Conservation (phyloP, 2,888 invertebrate species). For the Drosophila melanocephala region DNA sequence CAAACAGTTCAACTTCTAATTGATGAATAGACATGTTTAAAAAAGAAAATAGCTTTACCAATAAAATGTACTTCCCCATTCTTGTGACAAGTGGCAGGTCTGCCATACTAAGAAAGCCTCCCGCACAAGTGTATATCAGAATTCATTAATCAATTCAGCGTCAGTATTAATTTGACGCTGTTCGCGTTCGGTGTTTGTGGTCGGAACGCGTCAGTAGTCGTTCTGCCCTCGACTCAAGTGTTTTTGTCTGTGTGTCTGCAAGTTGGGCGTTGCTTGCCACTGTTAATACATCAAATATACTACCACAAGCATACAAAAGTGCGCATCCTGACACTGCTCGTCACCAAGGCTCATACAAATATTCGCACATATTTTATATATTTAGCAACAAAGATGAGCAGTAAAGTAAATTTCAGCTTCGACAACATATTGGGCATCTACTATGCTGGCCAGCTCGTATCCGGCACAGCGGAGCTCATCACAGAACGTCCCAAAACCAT, state of each 20-base stretch:
- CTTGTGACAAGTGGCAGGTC: not conserved
- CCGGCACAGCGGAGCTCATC: conserved; percentile 83
- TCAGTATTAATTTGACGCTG: conserved; percentile 66
- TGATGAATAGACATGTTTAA: not conserved
- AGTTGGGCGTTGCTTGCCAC: conserved; percentile 29
- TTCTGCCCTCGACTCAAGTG: conserved; percentile 9
- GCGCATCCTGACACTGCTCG: conserved; percentile 47
- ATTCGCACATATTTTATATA: not conserved
- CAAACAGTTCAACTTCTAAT: not conserved
- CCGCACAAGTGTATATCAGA: not conserved
- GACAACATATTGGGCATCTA: conserved; percentile 83
- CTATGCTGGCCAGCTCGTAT: conserved; percentile 84
- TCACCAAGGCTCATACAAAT: conserved; percentile 31
- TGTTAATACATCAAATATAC: conserved; percentile 31
- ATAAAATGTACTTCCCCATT: conserved; percentile 22
- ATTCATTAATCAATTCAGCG: conserved; percentile 33
- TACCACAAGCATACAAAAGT: not conserved
- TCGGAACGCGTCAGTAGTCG: conserved; percentile 17
- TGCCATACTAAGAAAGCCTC: not conserved
- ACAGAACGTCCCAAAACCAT: conserved; percentile 84
- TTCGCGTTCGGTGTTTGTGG: conserved; percentile 44
- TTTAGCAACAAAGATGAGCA: conserved; percentile 71
- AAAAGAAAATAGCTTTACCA: not conserved
- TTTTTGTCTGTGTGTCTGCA: not conserved
- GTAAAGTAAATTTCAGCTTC: conserved; percentile 83